phyloP scores from a whole-genome alignment of 2,888 invertebrate species.

The Clivina fossor region DNA sequence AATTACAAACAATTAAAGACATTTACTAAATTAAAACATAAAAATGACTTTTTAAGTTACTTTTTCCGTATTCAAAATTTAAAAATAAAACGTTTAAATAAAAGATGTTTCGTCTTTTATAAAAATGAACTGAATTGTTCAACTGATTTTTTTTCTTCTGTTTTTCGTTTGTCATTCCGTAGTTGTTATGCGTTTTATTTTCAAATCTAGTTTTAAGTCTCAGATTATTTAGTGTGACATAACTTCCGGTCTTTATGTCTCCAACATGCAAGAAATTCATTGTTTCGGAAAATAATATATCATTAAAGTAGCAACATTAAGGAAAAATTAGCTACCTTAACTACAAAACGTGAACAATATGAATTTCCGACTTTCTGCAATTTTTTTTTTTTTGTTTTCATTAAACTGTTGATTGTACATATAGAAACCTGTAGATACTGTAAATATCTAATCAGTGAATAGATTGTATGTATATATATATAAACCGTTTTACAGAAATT shows the following conservation, averaged over 20 bases:
- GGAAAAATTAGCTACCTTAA: slow-evolving; percentile 14
- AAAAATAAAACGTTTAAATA: too few species aligned
- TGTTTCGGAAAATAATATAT: slow-evolving; percentile 21
- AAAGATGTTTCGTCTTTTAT: too few species aligned
- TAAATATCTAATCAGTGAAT: too few species aligned
- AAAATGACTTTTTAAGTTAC: too few species aligned
- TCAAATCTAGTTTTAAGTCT: too few species aligned
- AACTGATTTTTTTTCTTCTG: neutral
- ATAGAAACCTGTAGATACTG: too few species aligned
- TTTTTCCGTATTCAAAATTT: too few species aligned
- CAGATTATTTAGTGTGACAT: slow-evolving; percentile 5
- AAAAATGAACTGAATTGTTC: too few species aligned
- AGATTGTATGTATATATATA: neutral
- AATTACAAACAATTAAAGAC: too few species aligned
- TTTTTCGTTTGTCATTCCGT: neutral
- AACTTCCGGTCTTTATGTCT: neutral
- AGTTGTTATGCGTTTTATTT: neutral
- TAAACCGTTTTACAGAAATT: neutral
- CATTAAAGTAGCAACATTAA: slow-evolving; percentile 19
- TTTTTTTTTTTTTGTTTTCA: neutral
- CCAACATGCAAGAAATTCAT: too few species aligned
- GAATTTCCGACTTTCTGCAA: neutral
- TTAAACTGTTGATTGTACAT: neutral
- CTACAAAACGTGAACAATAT: neutral
- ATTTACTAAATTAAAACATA: too few species aligned